Base-by-base conservation (phyloP, 2,888 invertebrate genomes). In the Drosophila rubida region DNA sequence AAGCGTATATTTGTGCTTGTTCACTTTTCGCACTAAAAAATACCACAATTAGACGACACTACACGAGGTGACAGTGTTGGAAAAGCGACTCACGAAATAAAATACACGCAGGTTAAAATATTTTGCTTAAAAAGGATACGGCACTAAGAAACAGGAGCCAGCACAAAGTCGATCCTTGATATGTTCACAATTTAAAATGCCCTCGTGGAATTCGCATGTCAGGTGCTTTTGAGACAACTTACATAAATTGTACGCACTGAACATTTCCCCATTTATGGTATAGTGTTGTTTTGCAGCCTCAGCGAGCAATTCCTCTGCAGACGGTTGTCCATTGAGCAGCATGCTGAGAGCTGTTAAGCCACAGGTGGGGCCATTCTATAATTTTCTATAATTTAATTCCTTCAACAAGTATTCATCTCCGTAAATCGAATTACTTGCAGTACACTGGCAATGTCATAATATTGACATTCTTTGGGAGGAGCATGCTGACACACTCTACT, bases 241-340 rank as follows among this genome's bases (percentile, higher is more conserved):
- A 6, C 93, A 93, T 94, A 97, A 95, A 88, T 95, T 93, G 69
- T 94, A 93, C 25, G 95, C 96, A 91, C 96, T 95, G 87, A 97
- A 96, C 93, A 98, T 96, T 94, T 98, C 98, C 7, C 98, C 98
- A 81, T 96, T 95, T 77, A 94, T 94, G 2, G 96, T 96, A 84
- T 94, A 96, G 2, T 95, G 94, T 75, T 93, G 92, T 19, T 92
- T 89, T 90, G 94, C 93, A 0, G 96, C 96, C 75, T 94, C 93
- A 64, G 93, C 92, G 1, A 96, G 92, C 13, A 94, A 93, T 61
- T 95, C 92, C 23, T 93, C 92, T n/a, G 94, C 91, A 4, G 94
- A 93, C 8, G 70, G 64, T 11, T 70, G 27, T 5, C 68, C 94
- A 68, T 94, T 93, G 0, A 95, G 92, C 48, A 96, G 93, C 96